A percentile compares a stretch with the other conserved stretches of the same genome.
These are phyloP conservation scores for Sylvietta virens DNA, from an alignment of 2,113 vertebrate species.

Conservation along the genomic window DNA sequence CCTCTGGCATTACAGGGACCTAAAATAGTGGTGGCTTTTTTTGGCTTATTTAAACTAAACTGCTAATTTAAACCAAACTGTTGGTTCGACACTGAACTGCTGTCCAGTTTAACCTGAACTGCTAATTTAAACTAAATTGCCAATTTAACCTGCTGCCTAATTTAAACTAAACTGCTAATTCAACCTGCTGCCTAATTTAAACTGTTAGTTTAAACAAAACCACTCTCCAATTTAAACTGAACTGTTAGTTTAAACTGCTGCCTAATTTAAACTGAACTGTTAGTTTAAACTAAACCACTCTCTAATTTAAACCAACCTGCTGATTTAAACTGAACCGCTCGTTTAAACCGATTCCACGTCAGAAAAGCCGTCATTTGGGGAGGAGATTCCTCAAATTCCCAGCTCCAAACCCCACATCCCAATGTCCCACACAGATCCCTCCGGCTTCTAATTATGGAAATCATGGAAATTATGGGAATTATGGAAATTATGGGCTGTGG, in stretches of 20 bases:
- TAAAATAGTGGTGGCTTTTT: not conserved
- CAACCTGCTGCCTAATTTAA: too few relatives aligned
- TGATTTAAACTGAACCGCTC: not conserved
- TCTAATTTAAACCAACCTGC: too few relatives aligned
- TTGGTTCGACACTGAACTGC: not conserved
- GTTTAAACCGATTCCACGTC: not conserved
- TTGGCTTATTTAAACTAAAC: not conserved
- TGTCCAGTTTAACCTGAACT: not conserved
- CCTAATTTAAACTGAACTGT: fast-evolving
- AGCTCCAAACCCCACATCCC: not conserved
- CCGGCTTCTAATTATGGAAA: not conserved
- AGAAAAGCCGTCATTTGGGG: not conserved
- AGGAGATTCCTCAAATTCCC: not conserved
- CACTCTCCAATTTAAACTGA: not conserved
- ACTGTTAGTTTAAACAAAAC: not conserved
- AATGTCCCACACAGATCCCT: not conserved
- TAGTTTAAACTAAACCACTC: not conserved
- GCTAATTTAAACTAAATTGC: not conserved
- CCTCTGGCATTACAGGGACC: not conserved
- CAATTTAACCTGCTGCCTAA: not conserved
- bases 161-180: not conserved
- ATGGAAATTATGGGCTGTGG: not conserved
- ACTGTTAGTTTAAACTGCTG: not conserved
- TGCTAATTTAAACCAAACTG: not conserved
- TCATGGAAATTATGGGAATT: not conserved